A percentile compares a stretch with the other conserved stretches of the same genome.
Evolutionary conservation across 2,797 vertebrate species (phyloP).

Genomic region (Gallinago solitaria): DNA sequence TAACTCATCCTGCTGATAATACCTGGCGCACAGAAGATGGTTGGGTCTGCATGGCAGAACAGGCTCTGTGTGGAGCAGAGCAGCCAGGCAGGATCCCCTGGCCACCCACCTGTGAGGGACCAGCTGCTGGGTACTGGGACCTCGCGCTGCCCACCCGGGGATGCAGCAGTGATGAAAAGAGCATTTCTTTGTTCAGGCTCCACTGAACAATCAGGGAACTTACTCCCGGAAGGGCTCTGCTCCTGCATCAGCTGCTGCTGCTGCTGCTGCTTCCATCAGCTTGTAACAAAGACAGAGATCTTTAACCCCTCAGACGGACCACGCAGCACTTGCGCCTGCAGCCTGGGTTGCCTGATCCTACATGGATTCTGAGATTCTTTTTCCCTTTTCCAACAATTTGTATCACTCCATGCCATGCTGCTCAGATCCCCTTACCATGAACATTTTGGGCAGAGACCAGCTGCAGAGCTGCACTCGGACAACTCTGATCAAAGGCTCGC

Average conservation of each 20-base stretch:
- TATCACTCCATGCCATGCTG: background rate
- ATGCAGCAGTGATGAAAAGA: background rate
- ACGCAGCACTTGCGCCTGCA: background rate
- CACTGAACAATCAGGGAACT: background rate
- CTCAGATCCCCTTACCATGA: background rate
- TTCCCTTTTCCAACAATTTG: background rate
- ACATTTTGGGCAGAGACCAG: background rate
- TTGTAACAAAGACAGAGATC: background rate
- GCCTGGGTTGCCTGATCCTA: background rate
- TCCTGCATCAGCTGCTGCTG: background rate
- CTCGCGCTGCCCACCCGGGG: background rate
- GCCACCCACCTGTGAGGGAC: background rate
- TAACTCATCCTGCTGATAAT: fast-evolving
- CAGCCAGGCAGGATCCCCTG: background rate
- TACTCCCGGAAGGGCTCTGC: background rate
- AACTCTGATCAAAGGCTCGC: background rate
- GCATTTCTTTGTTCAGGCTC: background rate
- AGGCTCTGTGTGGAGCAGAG: background rate
- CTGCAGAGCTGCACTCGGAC: background rate
- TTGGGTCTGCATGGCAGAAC: background rate
- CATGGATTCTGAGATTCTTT: background rate
- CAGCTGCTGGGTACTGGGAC: background rate
- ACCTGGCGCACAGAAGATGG: background rate
- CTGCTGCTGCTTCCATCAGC: slow-evolving; percentile 25
- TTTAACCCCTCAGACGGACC: background rate